Conservation (phyloP, 2,888 invertebrate genomes). For the Thera britannica region DNA sequence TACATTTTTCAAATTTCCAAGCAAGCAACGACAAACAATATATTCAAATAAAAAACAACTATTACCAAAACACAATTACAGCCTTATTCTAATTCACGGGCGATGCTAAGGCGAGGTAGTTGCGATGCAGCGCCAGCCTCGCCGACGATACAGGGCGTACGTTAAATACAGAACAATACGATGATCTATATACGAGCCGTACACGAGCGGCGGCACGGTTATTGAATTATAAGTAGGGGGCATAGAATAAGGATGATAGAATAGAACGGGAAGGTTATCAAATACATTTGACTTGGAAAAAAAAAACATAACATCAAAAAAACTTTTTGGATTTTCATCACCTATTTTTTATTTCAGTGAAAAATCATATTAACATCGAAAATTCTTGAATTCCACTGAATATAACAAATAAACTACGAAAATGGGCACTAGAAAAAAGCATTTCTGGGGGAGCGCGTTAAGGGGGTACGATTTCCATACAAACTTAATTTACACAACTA, state of each 20-base stretch:
- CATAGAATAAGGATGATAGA: constrained; percentile 53
- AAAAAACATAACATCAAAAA: neutral
- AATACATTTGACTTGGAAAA: neutral
- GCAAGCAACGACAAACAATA: constrained; percentile 6
- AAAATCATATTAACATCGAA: too few relatives aligned
- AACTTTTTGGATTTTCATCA: too few relatives aligned
- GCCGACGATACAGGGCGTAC: constrained; percentile 74
- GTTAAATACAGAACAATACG: constrained; percentile 78
- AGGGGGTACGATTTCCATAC: too few relatives aligned
- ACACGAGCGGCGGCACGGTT: constrained; percentile 73
- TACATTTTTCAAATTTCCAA: neutral
- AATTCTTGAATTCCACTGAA: too few relatives aligned
- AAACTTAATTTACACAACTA: too few relatives aligned
- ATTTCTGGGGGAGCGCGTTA: constrained; percentile 11
- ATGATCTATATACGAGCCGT: constrained; percentile 84
- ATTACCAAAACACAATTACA: constrained; percentile 53
- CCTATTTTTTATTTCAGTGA: too few relatives aligned
- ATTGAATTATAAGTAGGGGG: constrained; percentile 58
- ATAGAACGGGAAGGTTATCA: neutral
- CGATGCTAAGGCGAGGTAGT: constrained; percentile 41
- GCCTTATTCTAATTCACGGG: constrained; percentile 67
- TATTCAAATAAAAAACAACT: constrained; percentile 8
- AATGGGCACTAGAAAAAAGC: too few relatives aligned
- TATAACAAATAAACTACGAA: too few relatives aligned
- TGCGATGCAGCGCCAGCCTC: constrained; percentile 59